Conservation (phyloP, 2,113 vertebrate genomes). For the Neofelis nebulosa region DNA sequence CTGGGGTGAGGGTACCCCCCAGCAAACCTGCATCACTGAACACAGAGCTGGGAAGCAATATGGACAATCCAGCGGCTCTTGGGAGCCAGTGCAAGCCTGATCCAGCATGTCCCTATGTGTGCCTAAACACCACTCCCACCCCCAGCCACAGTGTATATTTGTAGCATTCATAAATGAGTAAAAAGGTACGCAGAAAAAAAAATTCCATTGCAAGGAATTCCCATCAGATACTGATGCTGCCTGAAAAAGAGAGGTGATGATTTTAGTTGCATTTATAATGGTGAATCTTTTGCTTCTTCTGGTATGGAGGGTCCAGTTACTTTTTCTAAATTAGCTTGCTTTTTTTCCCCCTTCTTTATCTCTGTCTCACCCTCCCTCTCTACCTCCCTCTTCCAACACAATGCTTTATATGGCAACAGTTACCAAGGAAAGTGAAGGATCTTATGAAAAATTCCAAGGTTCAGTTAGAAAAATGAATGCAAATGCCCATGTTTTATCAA, state of each 20-base stretch:
- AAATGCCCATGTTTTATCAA: background rate
- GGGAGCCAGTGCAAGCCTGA: background rate
- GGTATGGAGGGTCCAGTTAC: background rate
- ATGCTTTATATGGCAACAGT: background rate
- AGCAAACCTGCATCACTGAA: background rate
- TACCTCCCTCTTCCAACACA: slow-evolving; percentile 3
- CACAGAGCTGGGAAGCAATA: background rate
- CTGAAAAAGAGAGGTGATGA: background rate
- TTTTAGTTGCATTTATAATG: slow-evolving; percentile 41
- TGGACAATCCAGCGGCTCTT: background rate
- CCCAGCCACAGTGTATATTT: background rate
- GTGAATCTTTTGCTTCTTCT: background rate
- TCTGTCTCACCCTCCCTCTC: background rate
- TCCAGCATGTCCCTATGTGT: background rate
- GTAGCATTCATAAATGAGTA: background rate
- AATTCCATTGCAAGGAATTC: background rate
- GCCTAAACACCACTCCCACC: background rate
- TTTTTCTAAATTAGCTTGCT: background rate
- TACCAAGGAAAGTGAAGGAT: background rate
- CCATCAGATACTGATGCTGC: background rate
- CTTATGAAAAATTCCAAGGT: slow-evolving; percentile 1
- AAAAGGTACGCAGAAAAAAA: background rate
- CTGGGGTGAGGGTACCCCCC: background rate
- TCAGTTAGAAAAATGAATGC: slow-evolving; percentile 50
- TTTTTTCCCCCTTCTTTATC: background rate